phyloP scores from a whole-genome alignment of 1,140 invertebrate genomes.

The Goniozus legneri region DNA sequence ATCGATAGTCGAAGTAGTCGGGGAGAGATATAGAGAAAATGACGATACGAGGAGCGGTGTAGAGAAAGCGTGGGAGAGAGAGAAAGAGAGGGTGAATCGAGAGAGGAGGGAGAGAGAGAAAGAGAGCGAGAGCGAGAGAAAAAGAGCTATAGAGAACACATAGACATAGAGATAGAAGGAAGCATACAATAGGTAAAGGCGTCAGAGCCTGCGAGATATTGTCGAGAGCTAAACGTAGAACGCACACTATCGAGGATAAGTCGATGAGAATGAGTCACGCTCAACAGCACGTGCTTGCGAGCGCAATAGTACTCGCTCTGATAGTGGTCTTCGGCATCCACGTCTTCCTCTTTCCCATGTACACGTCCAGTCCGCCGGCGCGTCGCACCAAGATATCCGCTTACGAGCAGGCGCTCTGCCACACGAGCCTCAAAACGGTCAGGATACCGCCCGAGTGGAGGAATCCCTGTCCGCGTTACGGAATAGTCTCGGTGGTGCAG shows the following conservation, averaged over 20 bases:
- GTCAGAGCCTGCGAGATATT: too few relatives aligned
- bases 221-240: neutral
- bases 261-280: slow-evolving; percentile 48
- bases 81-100: slow-evolving; percentile 1
- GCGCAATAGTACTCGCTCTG: slow-evolving; percentile 58
- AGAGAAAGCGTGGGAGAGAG: slow-evolving; percentile 13
- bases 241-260: slow-evolving; percentile 2
- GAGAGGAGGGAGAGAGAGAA: slow-evolving; percentile 10
- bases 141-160: slow-evolving; percentile 9
- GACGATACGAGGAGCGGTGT: too few relatives aligned
- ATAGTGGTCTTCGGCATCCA: slow-evolving; percentile 61
- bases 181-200: too few relatives aligned
- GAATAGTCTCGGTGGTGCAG: slow-evolving; percentile 59
- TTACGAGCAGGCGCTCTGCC: slow-evolving; percentile 58
- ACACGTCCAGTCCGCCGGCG: slow-evolving; percentile 48
- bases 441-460: slow-evolving; percentile 38
- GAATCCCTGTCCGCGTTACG: slow-evolving; percentile 53
- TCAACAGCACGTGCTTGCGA: slow-evolving; percentile 59
- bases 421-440: slow-evolving; percentile 48
- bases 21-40: too few relatives aligned
- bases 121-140: slow-evolving; percentile 13
- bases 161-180: too few relatives aligned
- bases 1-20: too few relatives aligned
- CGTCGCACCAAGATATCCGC: slow-evolving; percentile 46
- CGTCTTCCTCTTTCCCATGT: slow-evolving; percentile 62